Percentiles rank a stretch among this genome's conserved stretches.
Evolutionary conservation across 2,888 invertebrate genomes (phyloP).

Genomic region (Tridacna crocea): DNA sequence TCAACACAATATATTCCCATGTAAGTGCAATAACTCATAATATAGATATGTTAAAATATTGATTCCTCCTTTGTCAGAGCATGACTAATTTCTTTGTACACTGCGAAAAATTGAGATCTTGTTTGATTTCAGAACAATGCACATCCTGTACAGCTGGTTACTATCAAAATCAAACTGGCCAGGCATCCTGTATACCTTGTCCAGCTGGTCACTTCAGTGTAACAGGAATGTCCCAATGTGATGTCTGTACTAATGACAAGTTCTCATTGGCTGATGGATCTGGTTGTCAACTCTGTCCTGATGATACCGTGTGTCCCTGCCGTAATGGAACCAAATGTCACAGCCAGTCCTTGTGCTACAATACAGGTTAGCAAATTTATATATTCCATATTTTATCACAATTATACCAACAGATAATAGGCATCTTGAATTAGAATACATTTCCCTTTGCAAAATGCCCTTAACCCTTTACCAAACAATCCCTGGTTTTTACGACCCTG

Average conservation of each 20-base stretch:
- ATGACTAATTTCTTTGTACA: too few relatives aligned
- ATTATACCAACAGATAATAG: too few relatives aligned
- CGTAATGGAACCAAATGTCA: constrained; percentile 62
- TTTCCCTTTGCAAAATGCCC: too few relatives aligned
- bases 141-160: constrained; percentile 70
- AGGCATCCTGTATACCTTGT: constrained; percentile 68
- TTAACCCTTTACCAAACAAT: too few relatives aligned
- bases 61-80: too few relatives aligned
- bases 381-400: neutral
- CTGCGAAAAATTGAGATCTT: too few relatives aligned
- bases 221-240: constrained; percentile 70
- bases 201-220: constrained; percentile 69
- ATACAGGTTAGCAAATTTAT: constrained; percentile 61
- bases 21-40: too few relatives aligned
- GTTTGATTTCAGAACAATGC: constrained; percentile 69
- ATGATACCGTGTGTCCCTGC: constrained; percentile 71
- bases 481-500: too few relatives aligned
- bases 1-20: too few relatives aligned
- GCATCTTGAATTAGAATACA: too few relatives aligned
- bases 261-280: constrained; percentile 64
- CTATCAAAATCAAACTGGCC: constrained; percentile 70
- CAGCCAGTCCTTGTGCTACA: constrained; percentile 62
- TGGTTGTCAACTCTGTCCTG: constrained; percentile 65
- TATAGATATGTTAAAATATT: too few relatives aligned
- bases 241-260: constrained; percentile 66